These are phyloP conservation scores for Thripadectes ignobilis DNA, from an alignment of 2,797 vertebrate genomes.

Conservation along the genomic window DNA sequence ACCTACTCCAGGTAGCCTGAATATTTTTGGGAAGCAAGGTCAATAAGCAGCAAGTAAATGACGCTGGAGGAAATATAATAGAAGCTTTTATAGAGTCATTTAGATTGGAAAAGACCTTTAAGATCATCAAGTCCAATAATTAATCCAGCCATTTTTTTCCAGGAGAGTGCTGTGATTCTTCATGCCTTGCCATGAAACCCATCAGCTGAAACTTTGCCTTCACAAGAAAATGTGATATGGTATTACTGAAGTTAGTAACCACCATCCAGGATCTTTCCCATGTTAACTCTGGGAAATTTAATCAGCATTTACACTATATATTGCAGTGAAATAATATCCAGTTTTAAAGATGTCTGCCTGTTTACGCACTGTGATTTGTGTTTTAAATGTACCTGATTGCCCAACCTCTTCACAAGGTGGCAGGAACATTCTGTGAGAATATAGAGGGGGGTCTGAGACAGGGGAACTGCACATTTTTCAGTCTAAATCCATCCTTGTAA, in stretches of 20 bases:
- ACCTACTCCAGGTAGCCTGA: not conserved
- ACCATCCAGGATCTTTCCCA: not conserved
- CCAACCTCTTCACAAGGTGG: not conserved
- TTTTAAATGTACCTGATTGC: not conserved
- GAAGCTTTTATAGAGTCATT: not conserved
- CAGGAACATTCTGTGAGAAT: not conserved
- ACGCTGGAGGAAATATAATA: not conserved
- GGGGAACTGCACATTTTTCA: not conserved
- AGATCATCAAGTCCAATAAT: not conserved
- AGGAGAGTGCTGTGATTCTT: not conserved
- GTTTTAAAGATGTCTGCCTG: not conserved
- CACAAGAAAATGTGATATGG: not conserved
- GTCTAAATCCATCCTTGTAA: not conserved
- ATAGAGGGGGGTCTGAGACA: not conserved
- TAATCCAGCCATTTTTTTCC: not conserved
- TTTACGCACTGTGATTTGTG: not conserved
- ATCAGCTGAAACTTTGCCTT: not conserved
- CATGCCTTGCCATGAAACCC: not conserved
- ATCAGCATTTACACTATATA: not conserved
- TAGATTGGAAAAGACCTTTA: not conserved
- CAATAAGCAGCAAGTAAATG: not conserved
- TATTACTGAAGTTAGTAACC: not conserved
- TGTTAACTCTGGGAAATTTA: not conserved
- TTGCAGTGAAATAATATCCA: not conserved
- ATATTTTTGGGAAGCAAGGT: not conserved